Evolutionary conservation across 2,888 invertebrate species (phyloP).

Genomic region (Sphaerophoria taeniata): DNA sequence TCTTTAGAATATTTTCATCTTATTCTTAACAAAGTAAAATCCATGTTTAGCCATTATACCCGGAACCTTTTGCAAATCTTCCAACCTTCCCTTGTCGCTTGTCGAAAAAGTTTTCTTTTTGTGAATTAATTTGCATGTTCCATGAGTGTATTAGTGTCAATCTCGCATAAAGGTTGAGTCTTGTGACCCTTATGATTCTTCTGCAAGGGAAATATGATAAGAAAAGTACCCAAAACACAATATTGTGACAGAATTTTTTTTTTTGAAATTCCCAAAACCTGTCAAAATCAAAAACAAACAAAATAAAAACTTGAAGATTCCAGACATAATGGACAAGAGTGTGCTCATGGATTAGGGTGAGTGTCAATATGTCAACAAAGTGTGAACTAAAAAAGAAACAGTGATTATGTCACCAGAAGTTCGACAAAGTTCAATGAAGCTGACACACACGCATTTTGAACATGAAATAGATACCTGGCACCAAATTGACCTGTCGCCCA

Average conservation of each 20-base stretch:
- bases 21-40: too few relatives aligned
- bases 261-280: slow-evolving; percentile 14
- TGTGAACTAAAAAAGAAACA: slow-evolving; percentile 38
- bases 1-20: too few relatives aligned
- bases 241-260: slow-evolving; percentile 25
- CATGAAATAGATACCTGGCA: too few relatives aligned
- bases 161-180: neutral
- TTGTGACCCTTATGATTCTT: slow-evolving; percentile 18
- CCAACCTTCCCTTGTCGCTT: too few relatives aligned
- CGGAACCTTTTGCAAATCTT: too few relatives aligned
- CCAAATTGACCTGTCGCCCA: too few relatives aligned
- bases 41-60: too few relatives aligned
- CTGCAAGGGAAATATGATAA: slow-evolving; percentile 12
- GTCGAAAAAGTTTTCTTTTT: neutral
- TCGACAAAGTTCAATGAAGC: slow-evolving; percentile 55
- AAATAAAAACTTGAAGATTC: neutral
- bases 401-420: slow-evolving; percentile 44
- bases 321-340: neutral
- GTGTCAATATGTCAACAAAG: slow-evolving; percentile 36
- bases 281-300: slow-evolving; percentile 19
- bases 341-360: too few relatives aligned
- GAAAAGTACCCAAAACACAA: neutral
- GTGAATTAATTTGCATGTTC: slow-evolving; percentile 31
- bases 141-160: slow-evolving; percentile 11
- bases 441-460: too few relatives aligned